phyloP scores from a whole-genome alignment of 2,797 vertebrate species.

The Sandelia bainsii region DNA sequence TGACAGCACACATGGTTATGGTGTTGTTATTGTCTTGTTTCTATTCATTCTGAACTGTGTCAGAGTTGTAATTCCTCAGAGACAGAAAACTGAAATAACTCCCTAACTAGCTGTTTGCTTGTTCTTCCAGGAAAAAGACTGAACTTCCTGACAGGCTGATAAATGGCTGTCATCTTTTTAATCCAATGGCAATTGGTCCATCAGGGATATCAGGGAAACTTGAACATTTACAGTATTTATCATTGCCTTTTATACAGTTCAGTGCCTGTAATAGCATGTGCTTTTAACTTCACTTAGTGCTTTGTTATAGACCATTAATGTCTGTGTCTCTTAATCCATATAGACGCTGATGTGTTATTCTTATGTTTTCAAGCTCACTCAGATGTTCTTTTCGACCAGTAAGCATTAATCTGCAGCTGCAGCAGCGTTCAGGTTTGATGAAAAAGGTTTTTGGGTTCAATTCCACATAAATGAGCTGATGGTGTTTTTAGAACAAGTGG shows the following conservation, averaged over 20 bases:
- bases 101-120: conserved; percentile 46
- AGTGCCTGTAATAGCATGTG: not conserved
- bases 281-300: not conserved
- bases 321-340: not conserved
- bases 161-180: conserved; percentile 24
- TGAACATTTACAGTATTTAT: conserved; percentile 1
- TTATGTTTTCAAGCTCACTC: conserved; percentile 13
- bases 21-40: conserved; percentile 19
- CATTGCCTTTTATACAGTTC: not conserved
- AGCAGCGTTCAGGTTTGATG: conserved; percentile 45
- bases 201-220: not conserved
- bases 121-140: conserved; percentile 12
- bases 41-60: conserved; percentile 25
- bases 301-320: not conserved
- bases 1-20: conserved; percentile 26
- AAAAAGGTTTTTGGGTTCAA: conserved; percentile 16
- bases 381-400: conserved; percentile 1
- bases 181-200: conserved; percentile 17
- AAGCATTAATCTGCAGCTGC: conserved; percentile 3
- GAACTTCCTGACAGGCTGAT: conserved; percentile 36
- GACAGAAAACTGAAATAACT: conserved; percentile 35
- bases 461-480: conserved; percentile 18
- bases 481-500: conserved; percentile 39
- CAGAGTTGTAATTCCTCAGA: conserved; percentile 55
- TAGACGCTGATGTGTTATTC: not conserved